These are phyloP conservation scores for Phanerotoma sp. DNA, from an alignment of 2,888 invertebrate species.

Conservation along the genomic window DNA sequence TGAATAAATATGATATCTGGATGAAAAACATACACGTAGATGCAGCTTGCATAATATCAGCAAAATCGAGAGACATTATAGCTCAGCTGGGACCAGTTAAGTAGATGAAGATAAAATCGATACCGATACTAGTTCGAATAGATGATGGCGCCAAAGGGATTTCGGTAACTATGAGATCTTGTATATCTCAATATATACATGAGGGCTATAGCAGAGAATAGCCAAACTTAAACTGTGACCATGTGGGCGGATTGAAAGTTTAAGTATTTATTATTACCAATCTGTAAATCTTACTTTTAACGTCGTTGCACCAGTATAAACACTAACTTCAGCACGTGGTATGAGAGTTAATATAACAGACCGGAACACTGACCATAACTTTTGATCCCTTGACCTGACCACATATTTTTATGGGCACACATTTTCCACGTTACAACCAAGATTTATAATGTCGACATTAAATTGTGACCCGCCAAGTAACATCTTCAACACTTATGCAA, in stretches of 20 bases:
- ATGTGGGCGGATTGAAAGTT: slow-evolving; percentile 22
- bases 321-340: neutral
- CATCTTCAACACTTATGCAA: slow-evolving; percentile 10
- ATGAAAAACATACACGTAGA: too few species aligned
- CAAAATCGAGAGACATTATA: neutral
- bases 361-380: neutral
- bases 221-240: neutral
- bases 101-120: slow-evolving; percentile 10
- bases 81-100: slow-evolving; percentile 7
- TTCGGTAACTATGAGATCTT: neutral
- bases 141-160: slow-evolving; percentile 12
- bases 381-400: slow-evolving; percentile 14
- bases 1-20: too few species aligned
- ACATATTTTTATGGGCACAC: slow-evolving; percentile 21
- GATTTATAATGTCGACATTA: slow-evolving; percentile 18
- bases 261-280: slow-evolving; percentile 17
- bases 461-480: slow-evolving; percentile 13
- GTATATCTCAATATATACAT: neutral
- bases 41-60: neutral
- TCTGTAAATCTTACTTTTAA: slow-evolving; percentile 20
- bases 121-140: slow-evolving; percentile 9
- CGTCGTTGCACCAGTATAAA: slow-evolving; percentile 1
- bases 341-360: slow-evolving; percentile 7
- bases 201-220: neutral
- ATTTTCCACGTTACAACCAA: slow-evolving; percentile 17